Conservation (phyloP, 30 jellyfish, hydroid and myxozoan species). For the Catostylus mosaicus region DNA sequence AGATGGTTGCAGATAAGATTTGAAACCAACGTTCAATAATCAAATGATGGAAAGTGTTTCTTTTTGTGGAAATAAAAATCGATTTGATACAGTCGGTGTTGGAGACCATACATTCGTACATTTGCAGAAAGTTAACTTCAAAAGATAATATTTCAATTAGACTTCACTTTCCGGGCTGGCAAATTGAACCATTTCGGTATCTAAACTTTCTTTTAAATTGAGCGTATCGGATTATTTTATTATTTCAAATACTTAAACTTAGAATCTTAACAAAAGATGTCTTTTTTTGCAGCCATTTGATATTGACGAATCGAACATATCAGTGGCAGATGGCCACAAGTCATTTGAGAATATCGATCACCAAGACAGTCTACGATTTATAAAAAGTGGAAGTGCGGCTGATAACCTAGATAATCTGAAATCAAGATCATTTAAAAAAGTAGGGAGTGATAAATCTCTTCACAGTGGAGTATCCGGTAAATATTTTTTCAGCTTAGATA, state of each 20-base stretch:
- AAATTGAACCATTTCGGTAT: too few species aligned
- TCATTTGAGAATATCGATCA: conserved; percentile 25
- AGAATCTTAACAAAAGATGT: background rate
- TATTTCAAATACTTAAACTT: background rate
- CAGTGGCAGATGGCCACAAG: conserved; percentile 43
- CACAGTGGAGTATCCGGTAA: conserved; percentile 53
- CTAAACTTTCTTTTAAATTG: too few species aligned
- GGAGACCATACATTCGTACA: too few species aligned
- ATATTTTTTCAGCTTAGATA: too few species aligned
- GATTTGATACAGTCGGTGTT: too few species aligned
- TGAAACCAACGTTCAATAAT: too few species aligned
- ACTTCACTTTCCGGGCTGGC: too few species aligned
- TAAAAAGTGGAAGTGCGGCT: conserved; percentile 1
- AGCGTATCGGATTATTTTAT: background rate
- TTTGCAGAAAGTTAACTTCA: too few species aligned
- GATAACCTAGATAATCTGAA: conserved; percentile 30
- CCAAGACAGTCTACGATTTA: conserved; percentile 39
- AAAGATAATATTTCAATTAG: too few species aligned
- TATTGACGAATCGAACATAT: conserved; percentile 35
- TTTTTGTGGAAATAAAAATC: too few species aligned
- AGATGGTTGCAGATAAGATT: too few species aligned
- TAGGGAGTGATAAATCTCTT: conserved; percentile 61
- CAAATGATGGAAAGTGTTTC: too few species aligned
- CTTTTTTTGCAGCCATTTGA: conserved; percentile 12
- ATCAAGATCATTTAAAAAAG: conserved; percentile 31